Percentiles rank a stretch among this genome's conserved stretches.
phyloP scores from a whole-genome alignment of 2,113 vertebrate species.

The Tympanuchus pallidicinctus region DNA sequence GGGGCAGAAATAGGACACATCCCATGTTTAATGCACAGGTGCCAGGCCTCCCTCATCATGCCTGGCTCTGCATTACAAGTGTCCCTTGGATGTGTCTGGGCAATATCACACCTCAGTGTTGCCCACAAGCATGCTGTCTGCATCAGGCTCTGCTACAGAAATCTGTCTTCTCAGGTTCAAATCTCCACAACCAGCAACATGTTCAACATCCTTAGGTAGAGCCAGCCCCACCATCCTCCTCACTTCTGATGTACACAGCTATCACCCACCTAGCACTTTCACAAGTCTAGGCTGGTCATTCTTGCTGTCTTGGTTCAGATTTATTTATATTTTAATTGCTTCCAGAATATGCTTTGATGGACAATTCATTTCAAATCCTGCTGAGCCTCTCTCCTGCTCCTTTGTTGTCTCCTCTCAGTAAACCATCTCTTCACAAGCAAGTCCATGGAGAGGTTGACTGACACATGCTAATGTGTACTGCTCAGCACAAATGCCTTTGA shows the following conservation, averaged over 20 bases:
- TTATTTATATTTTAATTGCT: background rate
- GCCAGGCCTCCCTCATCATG: rapidly evolving
- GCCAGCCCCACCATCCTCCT: background rate
- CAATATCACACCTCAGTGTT: background rate
- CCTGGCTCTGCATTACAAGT: background rate
- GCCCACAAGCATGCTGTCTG: background rate
- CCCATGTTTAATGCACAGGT: rapidly evolving
- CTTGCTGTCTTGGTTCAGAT: background rate
- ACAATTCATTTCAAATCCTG: background rate
- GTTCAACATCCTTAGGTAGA: background rate
- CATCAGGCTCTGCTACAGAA: background rate
- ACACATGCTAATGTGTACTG: background rate
- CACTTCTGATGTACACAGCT: background rate
- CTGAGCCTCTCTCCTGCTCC: background rate
- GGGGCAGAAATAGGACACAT: background rate
- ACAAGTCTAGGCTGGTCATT: background rate
- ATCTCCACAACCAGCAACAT: background rate
- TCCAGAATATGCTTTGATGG: background rate
- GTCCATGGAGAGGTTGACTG: background rate
- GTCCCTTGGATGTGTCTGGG: too few species aligned
- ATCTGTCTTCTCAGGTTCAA: background rate
- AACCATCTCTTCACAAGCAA: background rate
- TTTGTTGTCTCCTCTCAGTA: background rate
- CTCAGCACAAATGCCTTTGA: background rate
- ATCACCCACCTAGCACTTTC: background rate